Conservation (phyloP, 2,113 vertebrate genomes). For the Cyprinodon tularosa region DNA sequence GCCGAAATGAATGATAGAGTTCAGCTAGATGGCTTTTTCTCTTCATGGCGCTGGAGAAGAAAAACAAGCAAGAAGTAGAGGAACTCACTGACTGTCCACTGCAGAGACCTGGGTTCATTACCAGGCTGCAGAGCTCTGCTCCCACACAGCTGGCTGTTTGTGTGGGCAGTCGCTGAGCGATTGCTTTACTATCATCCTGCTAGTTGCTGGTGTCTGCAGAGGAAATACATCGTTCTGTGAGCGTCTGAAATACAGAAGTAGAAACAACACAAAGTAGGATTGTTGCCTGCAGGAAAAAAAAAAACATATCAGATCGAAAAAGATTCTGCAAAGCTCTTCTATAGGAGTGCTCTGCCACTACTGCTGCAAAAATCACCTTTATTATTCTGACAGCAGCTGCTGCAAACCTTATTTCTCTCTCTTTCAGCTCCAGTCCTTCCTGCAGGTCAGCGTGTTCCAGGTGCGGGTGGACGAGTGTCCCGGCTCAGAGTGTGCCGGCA, state of each 20-base stretch:
- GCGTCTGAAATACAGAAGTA: neutral
- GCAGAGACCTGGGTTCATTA: slow-evolving; percentile 6
- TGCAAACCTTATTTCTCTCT: slow-evolving; percentile 6
- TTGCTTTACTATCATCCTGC: neutral
- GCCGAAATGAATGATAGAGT: neutral
- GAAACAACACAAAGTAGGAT: neutral
- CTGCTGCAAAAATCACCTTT: neutral
- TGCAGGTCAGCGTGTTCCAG: slow-evolving; percentile 82
- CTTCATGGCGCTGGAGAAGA: neutral
- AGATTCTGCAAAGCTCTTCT: neutral
- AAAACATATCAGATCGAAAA: neutral
- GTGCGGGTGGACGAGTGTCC: slow-evolving; percentile 85
- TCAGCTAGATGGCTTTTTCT: neutral
- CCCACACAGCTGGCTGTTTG: neutral
- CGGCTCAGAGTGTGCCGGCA: slow-evolving; percentile 70
- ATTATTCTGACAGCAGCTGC: neutral
- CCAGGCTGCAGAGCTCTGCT: slow-evolving; percentile 3
- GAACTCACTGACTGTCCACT: neutral
- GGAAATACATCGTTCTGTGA: neutral
- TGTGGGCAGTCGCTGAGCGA: slow-evolving; percentile 5
- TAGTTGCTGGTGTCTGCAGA: neutral
- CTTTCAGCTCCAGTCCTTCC: slow-evolving; percentile 83
- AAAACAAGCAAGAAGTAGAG: neutral
- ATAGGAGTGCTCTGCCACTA: neutral
- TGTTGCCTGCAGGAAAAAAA: neutral